Percentiles rank a stretch among this genome's conserved stretches.
phyloP scores from a whole-genome alignment of 92 coral and sea anemone species.

The Palythoa caribaeorum region DNA sequence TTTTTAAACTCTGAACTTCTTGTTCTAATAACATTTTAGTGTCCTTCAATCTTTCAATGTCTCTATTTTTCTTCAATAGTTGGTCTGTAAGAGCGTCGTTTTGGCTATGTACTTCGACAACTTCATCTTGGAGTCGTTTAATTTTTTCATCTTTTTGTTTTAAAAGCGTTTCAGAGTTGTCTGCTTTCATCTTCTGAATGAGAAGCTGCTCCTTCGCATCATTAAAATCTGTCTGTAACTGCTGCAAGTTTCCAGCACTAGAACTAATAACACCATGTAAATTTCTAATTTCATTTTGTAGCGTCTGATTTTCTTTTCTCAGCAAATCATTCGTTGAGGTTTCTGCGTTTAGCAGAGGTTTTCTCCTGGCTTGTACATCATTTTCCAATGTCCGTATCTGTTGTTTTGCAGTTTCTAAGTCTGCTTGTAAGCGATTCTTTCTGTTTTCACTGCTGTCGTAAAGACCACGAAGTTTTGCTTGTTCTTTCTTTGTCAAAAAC shows the following conservation, averaged over 20 bases:
- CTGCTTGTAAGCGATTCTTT: slow-evolving; percentile 70
- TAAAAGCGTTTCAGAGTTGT: slow-evolving; percentile 72
- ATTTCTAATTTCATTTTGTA: slow-evolving; percentile 53
- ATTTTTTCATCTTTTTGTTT: slow-evolving; percentile 78
- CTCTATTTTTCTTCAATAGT: slow-evolving; percentile 69
- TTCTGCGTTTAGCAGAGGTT: not conserved
- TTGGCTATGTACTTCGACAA: slow-evolving; percentile 75
- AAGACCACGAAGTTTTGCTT: slow-evolving; percentile 77
- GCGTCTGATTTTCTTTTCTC: slow-evolving; percentile 56
- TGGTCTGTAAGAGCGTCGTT: slow-evolving; percentile 83
- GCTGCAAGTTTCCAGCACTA: slow-evolving; percentile 59
- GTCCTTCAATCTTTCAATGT: slow-evolving; percentile 69
- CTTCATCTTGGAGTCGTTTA: slow-evolving; percentile 78
- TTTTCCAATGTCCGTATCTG: slow-evolving; percentile 60
- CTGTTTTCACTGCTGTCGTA: slow-evolving; percentile 73
- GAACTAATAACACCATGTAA: slow-evolving; percentile 56
- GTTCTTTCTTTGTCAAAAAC: slow-evolving; percentile 76
- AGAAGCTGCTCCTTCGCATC: slow-evolving; percentile 73
- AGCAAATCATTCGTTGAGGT: slow-evolving; percentile 39
- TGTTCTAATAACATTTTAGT: slow-evolving; percentile 74
- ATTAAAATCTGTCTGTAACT: slow-evolving; percentile 67
- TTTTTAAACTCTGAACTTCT: slow-evolving; percentile 69
- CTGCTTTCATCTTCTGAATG: slow-evolving; percentile 74
- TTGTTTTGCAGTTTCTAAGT: slow-evolving; percentile 54
- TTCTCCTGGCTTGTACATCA: slow-evolving; percentile 34